These are phyloP conservation scores for Scaptomyza reducta DNA, from an alignment of 2,888 invertebrate genomes.

Conservation along the genomic window DNA sequence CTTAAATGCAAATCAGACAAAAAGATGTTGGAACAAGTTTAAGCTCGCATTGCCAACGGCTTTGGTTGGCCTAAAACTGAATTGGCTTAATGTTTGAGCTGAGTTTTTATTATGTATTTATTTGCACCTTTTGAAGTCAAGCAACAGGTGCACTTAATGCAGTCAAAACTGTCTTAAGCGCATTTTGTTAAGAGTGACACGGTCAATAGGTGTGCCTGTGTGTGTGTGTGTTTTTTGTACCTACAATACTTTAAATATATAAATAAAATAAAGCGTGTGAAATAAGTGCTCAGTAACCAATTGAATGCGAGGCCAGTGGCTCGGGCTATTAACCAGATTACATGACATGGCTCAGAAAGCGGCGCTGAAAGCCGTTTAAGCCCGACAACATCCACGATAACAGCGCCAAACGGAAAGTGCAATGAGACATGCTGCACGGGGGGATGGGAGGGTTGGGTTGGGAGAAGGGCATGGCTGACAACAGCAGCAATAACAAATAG, in stretches of 20 bases:
- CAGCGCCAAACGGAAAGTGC: conserved; percentile 39
- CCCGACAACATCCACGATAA: conserved; percentile 45
- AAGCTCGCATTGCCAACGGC: conserved; percentile 22
- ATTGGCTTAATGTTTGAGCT: no score
- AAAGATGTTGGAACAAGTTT: conserved; percentile 54
- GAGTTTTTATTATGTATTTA: conserved; percentile 4
- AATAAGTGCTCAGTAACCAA: conserved; percentile 44
- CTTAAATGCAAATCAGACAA: conserved; percentile 65
- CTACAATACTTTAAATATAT: neutral
- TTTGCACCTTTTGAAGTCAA: conserved; percentile 5
- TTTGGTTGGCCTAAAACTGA: conserved; percentile 7
- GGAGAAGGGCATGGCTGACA: conserved; percentile 19
- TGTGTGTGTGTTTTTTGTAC: neutral
- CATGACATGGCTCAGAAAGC: conserved; percentile 70
- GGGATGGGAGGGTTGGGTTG: neutral
- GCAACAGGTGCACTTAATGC: conserved; percentile 53
- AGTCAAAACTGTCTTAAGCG: conserved; percentile 6
- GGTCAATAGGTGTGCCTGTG: neutral
- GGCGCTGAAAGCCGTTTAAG: conserved; percentile 78
- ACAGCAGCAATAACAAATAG: conserved; percentile 46
- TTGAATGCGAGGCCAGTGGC: conserved; percentile 43
- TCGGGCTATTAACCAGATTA: conserved; percentile 81
- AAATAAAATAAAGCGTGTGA: conserved; percentile 51
- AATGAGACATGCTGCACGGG: conserved; percentile 21
- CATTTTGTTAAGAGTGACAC: conserved; percentile 15